A percentile compares a stretch with the other conserved stretches of the same genome.
Conservation (phyloP, 2,888 invertebrate species). For the Drosophila fungiperda region DNA sequence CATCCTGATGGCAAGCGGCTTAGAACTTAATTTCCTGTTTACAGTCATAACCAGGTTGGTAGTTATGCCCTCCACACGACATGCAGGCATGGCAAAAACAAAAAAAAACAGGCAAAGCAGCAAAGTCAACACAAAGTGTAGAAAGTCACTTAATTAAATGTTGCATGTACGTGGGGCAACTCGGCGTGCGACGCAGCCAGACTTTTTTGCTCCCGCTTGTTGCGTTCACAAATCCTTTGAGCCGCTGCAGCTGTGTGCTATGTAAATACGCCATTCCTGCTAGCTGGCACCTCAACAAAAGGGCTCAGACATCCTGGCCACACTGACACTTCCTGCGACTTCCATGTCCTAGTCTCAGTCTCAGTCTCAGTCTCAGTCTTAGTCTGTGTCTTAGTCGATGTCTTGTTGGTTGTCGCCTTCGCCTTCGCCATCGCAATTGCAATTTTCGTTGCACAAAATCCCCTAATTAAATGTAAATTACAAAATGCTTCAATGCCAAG, state of each 20-base stretch:
- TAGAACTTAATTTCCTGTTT: slow-evolving; percentile 71
- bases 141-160: slow-evolving; percentile 73
- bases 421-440: slow-evolving; percentile 41
- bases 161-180: slow-evolving; percentile 57
- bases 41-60: slow-evolving; percentile 54
- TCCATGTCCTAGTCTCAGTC: slow-evolving; percentile 2
- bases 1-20: slow-evolving; percentile 40
- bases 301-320: slow-evolving; percentile 37
- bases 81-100: slow-evolving; percentile 19
- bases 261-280: slow-evolving; percentile 55
- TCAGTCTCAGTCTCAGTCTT: not conserved
- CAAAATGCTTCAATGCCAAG: slow-evolving; percentile 73
- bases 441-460: slow-evolving; percentile 68
- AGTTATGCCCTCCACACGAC: slow-evolving; percentile 33
- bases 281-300: slow-evolving; percentile 53
- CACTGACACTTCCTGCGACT: slow-evolving; percentile 1
- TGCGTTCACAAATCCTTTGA: slow-evolving; percentile 61
- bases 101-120: slow-evolving; percentile 1
- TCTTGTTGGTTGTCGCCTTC: slow-evolving; percentile 9
- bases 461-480: slow-evolving; percentile 80
- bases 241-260: slow-evolving; percentile 24
- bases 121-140: slow-evolving; percentile 43
- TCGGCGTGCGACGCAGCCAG: slow-evolving; percentile 22
- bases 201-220: slow-evolving; percentile 21
- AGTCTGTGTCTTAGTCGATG: slow-evolving; percentile 5